Conservation (phyloP, 1,140 invertebrate genomes). For the Colletes gigas region DNA sequence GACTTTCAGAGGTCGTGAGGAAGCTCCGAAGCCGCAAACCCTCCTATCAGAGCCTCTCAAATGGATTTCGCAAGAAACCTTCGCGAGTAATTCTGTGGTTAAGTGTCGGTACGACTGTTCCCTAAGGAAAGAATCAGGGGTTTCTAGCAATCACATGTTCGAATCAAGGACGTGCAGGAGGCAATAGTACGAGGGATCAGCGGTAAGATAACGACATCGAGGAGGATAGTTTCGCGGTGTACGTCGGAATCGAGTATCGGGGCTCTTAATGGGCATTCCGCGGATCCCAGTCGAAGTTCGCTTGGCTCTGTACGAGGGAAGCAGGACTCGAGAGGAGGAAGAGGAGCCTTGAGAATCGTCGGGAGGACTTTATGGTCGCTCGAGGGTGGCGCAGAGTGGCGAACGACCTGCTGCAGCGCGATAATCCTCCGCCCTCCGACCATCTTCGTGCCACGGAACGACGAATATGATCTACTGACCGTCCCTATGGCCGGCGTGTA, state of each 20-base stretch:
- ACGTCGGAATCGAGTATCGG: slow-evolving; percentile 22
- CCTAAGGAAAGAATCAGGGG: background rate
- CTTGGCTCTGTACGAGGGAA: slow-evolving; percentile 26
- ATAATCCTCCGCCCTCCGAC: slow-evolving; percentile 22
- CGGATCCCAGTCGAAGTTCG: slow-evolving; percentile 53
- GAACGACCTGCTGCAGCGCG: slow-evolving; percentile 40
- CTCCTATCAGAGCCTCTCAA: too few species aligned
- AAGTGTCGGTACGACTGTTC: background rate
- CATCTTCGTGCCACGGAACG: background rate
- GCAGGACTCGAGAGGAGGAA: slow-evolving; percentile 36
- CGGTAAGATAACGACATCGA: slow-evolving; percentile 13
- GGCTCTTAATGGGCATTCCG: slow-evolving; percentile 54
- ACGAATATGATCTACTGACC: slow-evolving; percentile 52
- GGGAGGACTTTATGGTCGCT: slow-evolving; percentile 46
- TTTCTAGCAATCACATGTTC: background rate
- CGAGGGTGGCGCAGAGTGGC: slow-evolving; percentile 26
- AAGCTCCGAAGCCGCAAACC: too few species aligned
- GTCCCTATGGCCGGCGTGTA: slow-evolving; percentile 2
- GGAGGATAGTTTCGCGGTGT: slow-evolving; percentile 15
- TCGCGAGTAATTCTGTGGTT: background rate
- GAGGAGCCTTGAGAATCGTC: slow-evolving; percentile 46
- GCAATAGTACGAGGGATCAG: background rate
- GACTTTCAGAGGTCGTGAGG: too few species aligned
- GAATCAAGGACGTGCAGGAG: background rate
- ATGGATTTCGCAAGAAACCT: too few species aligned